Evolutionary conservation across 1,140 invertebrate genomes (phyloP).

Genomic region (Neoseiulus cucumeris): DNA sequence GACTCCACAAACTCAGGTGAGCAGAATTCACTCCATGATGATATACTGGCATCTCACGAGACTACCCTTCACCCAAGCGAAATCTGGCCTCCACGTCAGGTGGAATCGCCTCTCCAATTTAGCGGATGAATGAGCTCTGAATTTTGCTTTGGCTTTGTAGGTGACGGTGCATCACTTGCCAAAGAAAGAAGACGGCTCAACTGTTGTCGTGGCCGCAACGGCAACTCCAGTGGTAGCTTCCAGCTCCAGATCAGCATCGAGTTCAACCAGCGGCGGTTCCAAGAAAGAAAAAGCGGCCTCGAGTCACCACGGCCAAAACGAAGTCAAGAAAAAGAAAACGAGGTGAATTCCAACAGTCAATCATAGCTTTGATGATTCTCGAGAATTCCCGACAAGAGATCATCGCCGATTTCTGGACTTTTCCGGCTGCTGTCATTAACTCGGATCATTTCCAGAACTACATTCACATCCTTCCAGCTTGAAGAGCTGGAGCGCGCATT

Average conservation of each 20-base stretch:
- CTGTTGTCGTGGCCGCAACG: not conserved
- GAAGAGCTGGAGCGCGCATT: conserved; percentile 85
- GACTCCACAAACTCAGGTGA: too few relatives aligned
- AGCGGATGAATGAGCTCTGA: too few relatives aligned
- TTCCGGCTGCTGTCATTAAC: not conserved
- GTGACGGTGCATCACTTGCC: not conserved
- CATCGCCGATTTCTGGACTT: not conserved
- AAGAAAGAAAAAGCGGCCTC: conserved; percentile 12
- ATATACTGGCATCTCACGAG: too few relatives aligned
- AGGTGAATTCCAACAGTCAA: conserved; percentile 39
- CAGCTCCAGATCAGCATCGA: conserved; percentile 14
- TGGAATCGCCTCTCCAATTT: too few relatives aligned
- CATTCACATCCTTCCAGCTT: conserved; percentile 83
- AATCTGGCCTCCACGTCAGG: too few relatives aligned
- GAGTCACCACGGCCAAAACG: conserved; percentile 53
- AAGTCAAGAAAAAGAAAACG: conserved; percentile 80
- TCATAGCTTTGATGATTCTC: not conserved
- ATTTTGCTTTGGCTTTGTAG: not conserved
- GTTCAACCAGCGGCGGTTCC: not conserved
- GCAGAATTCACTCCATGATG: too few relatives aligned
- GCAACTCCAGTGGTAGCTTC: not conserved
- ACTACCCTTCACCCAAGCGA: too few relatives aligned
- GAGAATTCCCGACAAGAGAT: not conserved
- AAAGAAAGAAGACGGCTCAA: not conserved
- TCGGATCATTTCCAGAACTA: conserved; percentile 45